Conservation (phyloP, 2,113 vertebrate species). For the Elephas maximus region DNA sequence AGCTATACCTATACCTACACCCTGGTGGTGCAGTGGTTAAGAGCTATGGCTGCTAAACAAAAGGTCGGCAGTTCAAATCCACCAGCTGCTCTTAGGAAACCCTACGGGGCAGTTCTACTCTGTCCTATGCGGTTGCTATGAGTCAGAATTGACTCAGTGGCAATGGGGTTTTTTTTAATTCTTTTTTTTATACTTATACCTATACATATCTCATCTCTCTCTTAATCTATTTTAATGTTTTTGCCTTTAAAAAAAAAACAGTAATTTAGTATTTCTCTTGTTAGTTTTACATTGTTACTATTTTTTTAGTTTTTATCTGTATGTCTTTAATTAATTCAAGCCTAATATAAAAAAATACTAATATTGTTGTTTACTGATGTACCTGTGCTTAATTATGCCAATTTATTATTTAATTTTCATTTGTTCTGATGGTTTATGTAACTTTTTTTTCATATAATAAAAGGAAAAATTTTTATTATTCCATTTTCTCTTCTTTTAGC, state of each 20-base stretch:
- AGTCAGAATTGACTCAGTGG: too few species aligned
- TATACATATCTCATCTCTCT: neutral
- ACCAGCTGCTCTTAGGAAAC: too few species aligned
- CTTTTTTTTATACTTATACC: neutral
- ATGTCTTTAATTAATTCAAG: neutral
- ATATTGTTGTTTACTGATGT: neutral
- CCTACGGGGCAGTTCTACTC: too few species aligned
- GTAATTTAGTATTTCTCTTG: neutral
- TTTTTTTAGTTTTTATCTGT: neutral
- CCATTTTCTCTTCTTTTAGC: neutral
- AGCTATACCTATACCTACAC: neutral
- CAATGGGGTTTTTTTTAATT: too few species aligned
- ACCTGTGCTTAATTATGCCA: neutral
- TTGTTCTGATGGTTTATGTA: neutral
- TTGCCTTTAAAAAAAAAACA: neutral
- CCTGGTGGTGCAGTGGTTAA: too few species aligned
- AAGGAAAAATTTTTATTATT: neutral
- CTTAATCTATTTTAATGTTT: neutral
- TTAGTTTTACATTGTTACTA: neutral
- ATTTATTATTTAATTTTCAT: neutral
- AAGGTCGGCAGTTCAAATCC: too few species aligned
- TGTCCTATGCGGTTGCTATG: too few species aligned
- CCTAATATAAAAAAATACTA: neutral
- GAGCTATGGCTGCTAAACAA: too few species aligned
- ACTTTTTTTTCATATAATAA: neutral